Conservation (phyloP, 1,140 invertebrate species). For the Cherax destructor region DNA sequence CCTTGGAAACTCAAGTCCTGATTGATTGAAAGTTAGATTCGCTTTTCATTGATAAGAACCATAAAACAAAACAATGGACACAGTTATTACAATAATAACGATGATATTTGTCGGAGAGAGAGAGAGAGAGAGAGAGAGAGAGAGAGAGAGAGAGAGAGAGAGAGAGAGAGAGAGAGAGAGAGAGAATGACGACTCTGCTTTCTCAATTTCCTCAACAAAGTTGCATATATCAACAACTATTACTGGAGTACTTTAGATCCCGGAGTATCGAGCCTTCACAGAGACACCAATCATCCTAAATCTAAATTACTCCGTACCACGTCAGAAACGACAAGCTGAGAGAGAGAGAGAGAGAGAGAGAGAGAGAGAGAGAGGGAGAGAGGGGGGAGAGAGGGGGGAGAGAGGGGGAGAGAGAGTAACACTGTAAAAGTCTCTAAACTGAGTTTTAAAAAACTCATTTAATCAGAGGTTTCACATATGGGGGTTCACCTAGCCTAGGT, state of each 20-base stretch:
- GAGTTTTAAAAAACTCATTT: neutral
- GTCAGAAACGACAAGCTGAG: too few species aligned
- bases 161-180: neutral
- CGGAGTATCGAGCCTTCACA: too few species aligned
- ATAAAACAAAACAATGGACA: neutral
- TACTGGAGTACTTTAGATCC: too few species aligned
- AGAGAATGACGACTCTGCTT: neutral
- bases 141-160: neutral
- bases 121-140: slow-evolving; percentile 5
- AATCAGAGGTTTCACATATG: too few species aligned
- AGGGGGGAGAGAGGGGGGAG: neutral
- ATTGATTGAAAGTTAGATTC: too few species aligned
- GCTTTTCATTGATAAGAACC: too few species aligned
- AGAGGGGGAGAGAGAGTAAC: neutral
- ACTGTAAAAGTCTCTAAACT: neutral
- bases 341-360: neutral
- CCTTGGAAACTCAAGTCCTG: too few species aligned
- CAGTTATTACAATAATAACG: neutral
- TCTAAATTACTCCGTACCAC: too few species aligned
- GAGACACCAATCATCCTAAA: too few species aligned
- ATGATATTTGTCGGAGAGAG: neutral
- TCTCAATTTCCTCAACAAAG: too few species aligned
- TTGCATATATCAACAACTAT: too few species aligned
- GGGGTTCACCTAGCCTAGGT: neutral
- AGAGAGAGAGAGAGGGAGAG: neutral